phyloP scores from a whole-genome alignment of 2,888 invertebrate species.

The Corbicula japonica region DNA sequence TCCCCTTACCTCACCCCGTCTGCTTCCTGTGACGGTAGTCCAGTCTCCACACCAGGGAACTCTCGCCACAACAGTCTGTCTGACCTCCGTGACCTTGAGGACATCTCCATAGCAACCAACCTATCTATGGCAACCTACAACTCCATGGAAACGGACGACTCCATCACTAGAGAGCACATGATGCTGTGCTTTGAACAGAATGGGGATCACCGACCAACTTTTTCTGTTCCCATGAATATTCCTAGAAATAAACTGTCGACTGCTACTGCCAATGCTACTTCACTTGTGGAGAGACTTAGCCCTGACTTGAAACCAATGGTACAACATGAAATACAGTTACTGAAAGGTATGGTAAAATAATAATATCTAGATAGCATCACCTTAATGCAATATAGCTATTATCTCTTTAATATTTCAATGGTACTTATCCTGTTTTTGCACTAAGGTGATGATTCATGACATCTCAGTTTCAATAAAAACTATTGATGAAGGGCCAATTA shows the following conservation, averaged over 20 bases:
- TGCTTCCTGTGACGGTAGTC: conserved; percentile 79
- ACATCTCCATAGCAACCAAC: conserved; percentile 30
- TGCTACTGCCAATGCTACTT: conserved; percentile 5
- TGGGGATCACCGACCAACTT: conserved; percentile 56
- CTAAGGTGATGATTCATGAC: too few species aligned
- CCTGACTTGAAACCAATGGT: conserved; percentile 62
- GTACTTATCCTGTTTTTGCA: too few species aligned
- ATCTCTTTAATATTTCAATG: too few species aligned
- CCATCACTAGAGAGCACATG: background rate
- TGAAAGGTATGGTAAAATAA: conserved; percentile 69
- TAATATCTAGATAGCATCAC: too few species aligned
- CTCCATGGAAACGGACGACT: background rate
- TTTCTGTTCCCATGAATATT: conserved; percentile 62
- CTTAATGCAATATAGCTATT: too few species aligned
- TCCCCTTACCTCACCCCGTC: conserved; percentile 72
- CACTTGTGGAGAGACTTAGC: conserved; percentile 57
- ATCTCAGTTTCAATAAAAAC: too few species aligned
- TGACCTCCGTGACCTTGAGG: conserved; percentile 67
- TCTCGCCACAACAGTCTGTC: conserved; percentile 76
- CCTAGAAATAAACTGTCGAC: conserved; percentile 36
- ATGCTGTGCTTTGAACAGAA: conserved; percentile 2
- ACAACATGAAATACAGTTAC: conserved; percentile 70
- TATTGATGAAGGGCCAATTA: too few species aligned
- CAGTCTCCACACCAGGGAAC: conserved; percentile 79
- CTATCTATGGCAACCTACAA: conserved; percentile 15